Percentiles rank a stretch among this genome's conserved stretches.
These are phyloP conservation scores for Drosophila percnosoma DNA, from an alignment of 2,888 invertebrate species.

Conservation along the genomic window DNA sequence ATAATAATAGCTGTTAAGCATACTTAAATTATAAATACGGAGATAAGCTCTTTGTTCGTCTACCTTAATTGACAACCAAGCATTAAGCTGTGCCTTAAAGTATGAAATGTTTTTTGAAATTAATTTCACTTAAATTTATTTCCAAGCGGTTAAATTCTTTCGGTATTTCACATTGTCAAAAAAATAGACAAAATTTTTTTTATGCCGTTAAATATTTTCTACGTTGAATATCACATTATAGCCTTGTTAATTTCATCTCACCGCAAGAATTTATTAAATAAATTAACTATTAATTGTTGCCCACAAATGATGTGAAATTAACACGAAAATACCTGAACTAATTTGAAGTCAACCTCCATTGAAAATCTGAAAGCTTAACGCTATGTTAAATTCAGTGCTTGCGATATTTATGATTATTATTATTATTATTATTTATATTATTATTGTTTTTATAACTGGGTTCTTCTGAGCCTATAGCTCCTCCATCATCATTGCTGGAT, in stretches of 20 bases:
- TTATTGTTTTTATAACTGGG: no score
- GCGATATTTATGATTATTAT: no score
- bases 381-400: not conserved
- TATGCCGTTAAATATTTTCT: not conserved
- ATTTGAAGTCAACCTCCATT: not conserved
- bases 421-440: no score
- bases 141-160: not conserved
- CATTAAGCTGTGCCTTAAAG: constrained; percentile 11
- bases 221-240: not conserved
- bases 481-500: no score
- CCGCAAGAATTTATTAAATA: not conserved
- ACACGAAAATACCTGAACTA: not conserved
- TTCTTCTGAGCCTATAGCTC: no score
- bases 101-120: constrained; percentile 4
- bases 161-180: not conserved
- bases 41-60: not conserved
- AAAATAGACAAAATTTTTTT: not conserved
- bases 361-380: not conserved
- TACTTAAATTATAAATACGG: not conserved
- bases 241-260: not conserved
- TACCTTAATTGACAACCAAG: not conserved
- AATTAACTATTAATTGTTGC: not conserved
- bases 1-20: not conserved
- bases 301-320: not conserved
- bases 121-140: not conserved